Percentiles rank a stretch among this genome's conserved stretches.
Evolutionary conservation across 2,888 invertebrate genomes (phyloP).

Genomic region (Phengaris arion): DNA sequence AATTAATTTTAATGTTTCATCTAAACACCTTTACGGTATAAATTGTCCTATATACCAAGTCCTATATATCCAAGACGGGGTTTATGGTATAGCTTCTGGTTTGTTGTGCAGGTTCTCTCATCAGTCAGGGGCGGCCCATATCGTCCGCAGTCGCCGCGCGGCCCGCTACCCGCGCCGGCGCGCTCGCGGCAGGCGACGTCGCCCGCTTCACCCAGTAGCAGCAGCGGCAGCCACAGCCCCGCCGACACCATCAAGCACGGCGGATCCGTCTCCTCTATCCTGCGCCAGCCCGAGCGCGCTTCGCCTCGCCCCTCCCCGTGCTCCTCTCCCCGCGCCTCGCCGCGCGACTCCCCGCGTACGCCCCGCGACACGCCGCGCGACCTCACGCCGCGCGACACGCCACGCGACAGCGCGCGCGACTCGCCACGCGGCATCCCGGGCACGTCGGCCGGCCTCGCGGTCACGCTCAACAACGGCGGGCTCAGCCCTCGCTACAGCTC

Average conservation of each 20-base stretch:
- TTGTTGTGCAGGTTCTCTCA: conserved; percentile 80
- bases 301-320: conserved; percentile 58
- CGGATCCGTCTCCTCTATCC: conserved; percentile 71
- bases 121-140: conserved; percentile 85
- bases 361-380: conserved; percentile 61
- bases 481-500: conserved; percentile 69
- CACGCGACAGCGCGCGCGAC: conserved; percentile 72
- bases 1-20: too few relatives aligned
- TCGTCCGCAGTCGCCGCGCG: conserved; percentile 85
- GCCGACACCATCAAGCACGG: conserved; percentile 86
- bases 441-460: conserved; percentile 81
- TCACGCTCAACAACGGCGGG: conserved; percentile 71
- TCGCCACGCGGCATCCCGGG: conserved; percentile 79
- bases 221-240: conserved; percentile 89
- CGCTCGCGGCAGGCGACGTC: conserved; percentile 79
- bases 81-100: not conserved
- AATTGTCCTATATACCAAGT: not conserved
- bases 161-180: conserved; percentile 77
- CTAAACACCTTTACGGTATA: not conserved
- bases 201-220: conserved; percentile 93
- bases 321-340: conserved; percentile 66
- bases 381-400: conserved; percentile 50
- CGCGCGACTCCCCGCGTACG: conserved; percentile 66
- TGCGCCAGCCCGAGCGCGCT: conserved; percentile 69
- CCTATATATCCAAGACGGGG: not conserved